These are phyloP conservation scores for Chamaea fasciata DNA, from an alignment of 2,113 vertebrate species.

Conservation along the genomic window DNA sequence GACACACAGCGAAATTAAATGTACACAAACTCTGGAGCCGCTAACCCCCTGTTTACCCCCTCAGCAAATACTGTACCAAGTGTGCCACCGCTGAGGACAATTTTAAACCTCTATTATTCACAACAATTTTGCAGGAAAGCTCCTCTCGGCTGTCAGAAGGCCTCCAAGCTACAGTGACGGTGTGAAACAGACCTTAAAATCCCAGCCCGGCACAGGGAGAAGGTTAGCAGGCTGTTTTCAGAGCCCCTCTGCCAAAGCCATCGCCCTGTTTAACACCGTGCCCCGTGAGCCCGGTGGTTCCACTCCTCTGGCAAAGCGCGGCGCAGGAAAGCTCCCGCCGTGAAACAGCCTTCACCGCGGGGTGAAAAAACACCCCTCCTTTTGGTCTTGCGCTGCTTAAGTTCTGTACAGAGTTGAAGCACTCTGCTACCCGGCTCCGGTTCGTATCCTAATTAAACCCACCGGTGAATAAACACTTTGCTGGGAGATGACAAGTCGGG, in stretches of 20 bases:
- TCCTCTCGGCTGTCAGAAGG: background rate
- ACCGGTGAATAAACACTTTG: background rate
- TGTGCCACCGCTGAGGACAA: background rate
- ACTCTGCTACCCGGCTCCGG: background rate
- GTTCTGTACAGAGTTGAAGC: background rate
- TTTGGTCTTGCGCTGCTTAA: background rate
- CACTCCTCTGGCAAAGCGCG: background rate
- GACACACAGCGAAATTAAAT: slow-evolving; percentile 63
- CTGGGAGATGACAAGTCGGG: background rate
- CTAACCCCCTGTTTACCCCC: slow-evolving; percentile 2
- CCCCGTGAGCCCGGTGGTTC: background rate
- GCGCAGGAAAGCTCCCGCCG: background rate
- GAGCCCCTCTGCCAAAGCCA: background rate
- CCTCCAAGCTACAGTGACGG: background rate
- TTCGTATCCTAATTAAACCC: background rate
- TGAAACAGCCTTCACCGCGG: background rate
- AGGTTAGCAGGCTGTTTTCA: background rate
- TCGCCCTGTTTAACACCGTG: background rate
- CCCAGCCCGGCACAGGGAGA: background rate
- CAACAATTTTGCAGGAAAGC: background rate
- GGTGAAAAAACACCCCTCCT: background rate
- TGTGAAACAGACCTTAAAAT: background rate
- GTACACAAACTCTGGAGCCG: slow-evolving; percentile 49
- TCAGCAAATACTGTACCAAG: background rate
- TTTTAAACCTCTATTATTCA: background rate